These are phyloP conservation scores for Nymphalis c-album DNA, from an alignment of 2,888 invertebrate species.

Conservation along the genomic window DNA sequence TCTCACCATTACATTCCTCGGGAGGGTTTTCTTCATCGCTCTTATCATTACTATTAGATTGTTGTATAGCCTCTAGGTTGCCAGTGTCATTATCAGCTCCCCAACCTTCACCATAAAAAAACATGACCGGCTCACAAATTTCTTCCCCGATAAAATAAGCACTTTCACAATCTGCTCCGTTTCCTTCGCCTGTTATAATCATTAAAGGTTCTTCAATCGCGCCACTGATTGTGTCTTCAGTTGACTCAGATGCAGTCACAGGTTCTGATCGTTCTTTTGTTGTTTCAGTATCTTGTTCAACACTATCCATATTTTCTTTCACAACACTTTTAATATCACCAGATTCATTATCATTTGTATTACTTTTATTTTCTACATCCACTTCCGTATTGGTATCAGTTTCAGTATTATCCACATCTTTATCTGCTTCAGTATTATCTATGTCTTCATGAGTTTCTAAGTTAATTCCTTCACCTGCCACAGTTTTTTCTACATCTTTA, in stretches of 20 bases:
- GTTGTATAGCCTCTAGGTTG: slow-evolving; percentile 77
- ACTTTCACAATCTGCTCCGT: slow-evolving; percentile 84
- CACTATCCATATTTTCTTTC: slow-evolving; percentile 42
- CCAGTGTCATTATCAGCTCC: slow-evolving; percentile 88
- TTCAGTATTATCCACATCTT: slow-evolving; percentile 31
- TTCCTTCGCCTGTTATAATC: slow-evolving; percentile 86
- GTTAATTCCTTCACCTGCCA: background rate
- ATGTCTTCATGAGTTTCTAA: slow-evolving; percentile 1
- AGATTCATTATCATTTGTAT: slow-evolving; percentile 43
- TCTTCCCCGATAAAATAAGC: slow-evolving; percentile 83
- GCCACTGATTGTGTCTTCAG: slow-evolving; percentile 74
- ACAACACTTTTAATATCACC: slow-evolving; percentile 33
- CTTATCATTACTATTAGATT: slow-evolving; percentile 52
- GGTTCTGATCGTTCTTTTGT: slow-evolving; percentile 30
- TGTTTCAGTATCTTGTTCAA: slow-evolving; percentile 34
- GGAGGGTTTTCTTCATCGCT: slow-evolving; percentile 61
- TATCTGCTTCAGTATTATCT: slow-evolving; percentile 14
- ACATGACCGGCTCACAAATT: slow-evolving; percentile 87
- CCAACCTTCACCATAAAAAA: slow-evolving; percentile 86
- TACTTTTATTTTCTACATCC: slow-evolving; percentile 43
- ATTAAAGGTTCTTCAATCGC: slow-evolving; percentile 88
- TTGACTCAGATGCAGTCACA: background rate
- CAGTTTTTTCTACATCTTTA: background rate
- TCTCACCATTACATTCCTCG: slow-evolving; percentile 71
- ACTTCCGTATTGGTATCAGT: slow-evolving; percentile 31